phyloP scores from a whole-genome alignment of 2,113 vertebrate genomes.

The Triplophysa dalaica region DNA sequence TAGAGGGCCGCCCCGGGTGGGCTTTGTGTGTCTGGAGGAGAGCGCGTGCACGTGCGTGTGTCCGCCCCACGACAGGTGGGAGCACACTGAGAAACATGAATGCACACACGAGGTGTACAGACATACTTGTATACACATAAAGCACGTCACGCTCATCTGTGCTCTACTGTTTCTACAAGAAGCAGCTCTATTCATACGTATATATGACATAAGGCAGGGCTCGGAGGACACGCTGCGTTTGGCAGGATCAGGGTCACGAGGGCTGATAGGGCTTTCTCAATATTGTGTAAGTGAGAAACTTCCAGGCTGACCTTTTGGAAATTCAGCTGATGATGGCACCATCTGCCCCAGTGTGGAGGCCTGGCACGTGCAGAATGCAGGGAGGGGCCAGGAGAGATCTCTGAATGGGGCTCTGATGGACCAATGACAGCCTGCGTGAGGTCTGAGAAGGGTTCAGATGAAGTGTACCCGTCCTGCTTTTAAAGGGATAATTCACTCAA shows the following conservation, averaged over 20 bases:
- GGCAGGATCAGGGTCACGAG: constrained; percentile 37
- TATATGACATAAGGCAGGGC: constrained; percentile 38
- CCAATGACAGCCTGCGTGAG: constrained; percentile 28
- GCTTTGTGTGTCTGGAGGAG: constrained; percentile 38
- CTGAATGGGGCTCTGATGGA: constrained; percentile 46
- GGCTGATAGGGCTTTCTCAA: constrained; percentile 55
- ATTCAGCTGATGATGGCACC: constrained; percentile 67
- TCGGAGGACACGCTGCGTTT: constrained; percentile 21
- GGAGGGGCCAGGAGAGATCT: constrained; percentile 45
- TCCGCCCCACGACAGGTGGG: background rate
- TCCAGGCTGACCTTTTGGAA: constrained; percentile 67
- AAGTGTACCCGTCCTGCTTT: background rate
- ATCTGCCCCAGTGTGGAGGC: constrained; percentile 61
- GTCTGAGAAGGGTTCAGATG: constrained; percentile 13
- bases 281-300: constrained; percentile 62
- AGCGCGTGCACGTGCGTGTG: constrained; percentile 15
- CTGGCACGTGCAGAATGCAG: constrained; percentile 35
- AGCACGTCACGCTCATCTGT: constrained; percentile 56
- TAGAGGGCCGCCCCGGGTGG: background rate
- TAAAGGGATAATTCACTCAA: constrained; percentile 1
- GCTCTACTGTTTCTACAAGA: constrained; percentile 54
- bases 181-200: constrained; percentile 50
- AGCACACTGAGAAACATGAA: constrained; percentile 38
- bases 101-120: constrained; percentile 44
- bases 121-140: constrained; percentile 44